Evolutionary conservation across 2,888 invertebrate genomes (phyloP).

Genomic region (Limulus polyphemus): DNA sequence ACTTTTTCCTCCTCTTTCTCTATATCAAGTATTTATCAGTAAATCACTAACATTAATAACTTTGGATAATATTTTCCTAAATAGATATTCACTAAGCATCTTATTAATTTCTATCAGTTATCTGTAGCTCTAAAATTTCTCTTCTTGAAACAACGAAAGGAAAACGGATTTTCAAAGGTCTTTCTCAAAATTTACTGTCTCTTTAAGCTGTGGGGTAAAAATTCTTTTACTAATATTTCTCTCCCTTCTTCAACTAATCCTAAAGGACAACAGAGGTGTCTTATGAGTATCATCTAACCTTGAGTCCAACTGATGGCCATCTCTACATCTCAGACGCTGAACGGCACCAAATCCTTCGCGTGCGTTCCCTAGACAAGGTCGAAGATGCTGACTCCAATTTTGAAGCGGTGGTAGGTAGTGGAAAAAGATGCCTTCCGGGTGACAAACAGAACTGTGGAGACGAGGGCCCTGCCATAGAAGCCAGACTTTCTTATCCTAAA

Average conservation of each 20-base stretch:
- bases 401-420: constrained; percentile 89
- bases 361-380: constrained; percentile 66
- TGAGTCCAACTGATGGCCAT: constrained; percentile 84
- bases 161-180: no score
- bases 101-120: no score
- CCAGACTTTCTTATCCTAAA: constrained; percentile 89
- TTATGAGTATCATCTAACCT: constrained; percentile 90
- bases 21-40: no score
- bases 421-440: constrained; percentile 81
- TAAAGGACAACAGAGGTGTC: constrained; percentile 52
- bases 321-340: constrained; percentile 93
- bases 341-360: constrained; percentile 81
- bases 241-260: constrained; percentile 1
- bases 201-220: background rate
- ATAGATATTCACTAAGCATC: no score
- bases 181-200: no score
- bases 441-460: constrained; percentile 94
- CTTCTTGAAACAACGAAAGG: no score
- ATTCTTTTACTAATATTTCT: background rate
- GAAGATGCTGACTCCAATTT: constrained; percentile 80
- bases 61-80: no score
- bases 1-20: no score
- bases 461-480: constrained; percentile 78
- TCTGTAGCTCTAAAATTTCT: no score
- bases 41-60: no score